These are phyloP conservation scores for Riparia riparia DNA, from an alignment of 2,113 vertebrate species.

Conservation along the genomic window DNA sequence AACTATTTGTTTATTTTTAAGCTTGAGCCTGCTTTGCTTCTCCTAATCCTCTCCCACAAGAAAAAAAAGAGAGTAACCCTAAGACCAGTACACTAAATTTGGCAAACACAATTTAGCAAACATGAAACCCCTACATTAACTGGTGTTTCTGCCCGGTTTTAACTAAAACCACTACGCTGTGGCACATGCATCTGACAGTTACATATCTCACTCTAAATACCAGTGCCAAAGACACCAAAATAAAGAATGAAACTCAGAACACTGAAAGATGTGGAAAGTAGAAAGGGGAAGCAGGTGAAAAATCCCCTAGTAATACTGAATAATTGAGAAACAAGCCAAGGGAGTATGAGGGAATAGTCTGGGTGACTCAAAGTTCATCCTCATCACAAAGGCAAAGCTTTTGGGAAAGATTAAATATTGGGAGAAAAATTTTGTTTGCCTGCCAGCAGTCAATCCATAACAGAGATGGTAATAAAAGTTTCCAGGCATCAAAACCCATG, in stretches of 20 bases:
- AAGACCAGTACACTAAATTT: too few species aligned
- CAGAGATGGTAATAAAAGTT: background rate
- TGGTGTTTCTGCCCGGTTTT: too few species aligned
- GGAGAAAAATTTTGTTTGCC: background rate
- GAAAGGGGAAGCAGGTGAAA: background rate
- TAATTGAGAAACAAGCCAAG: background rate
- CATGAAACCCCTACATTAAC: too few species aligned
- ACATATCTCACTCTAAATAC: background rate
- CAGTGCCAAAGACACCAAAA: background rate
- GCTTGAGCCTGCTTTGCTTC: too few species aligned
- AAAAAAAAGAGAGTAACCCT: too few species aligned
- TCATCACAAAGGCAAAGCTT: background rate
- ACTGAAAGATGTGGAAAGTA: background rate
- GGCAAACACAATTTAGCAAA: too few species aligned
- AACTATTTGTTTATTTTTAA: too few species aligned
- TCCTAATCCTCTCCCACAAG: too few species aligned
- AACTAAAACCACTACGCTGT: background rate
- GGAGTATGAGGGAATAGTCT: background rate
- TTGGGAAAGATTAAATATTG: background rate
- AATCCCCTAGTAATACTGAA: background rate
- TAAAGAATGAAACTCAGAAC: background rate
- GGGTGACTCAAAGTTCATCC: background rate
- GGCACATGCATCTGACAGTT: background rate
- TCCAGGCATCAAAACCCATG: background rate
- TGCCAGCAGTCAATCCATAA: background rate